Conservation (phyloP, 2,113 vertebrate species). For the Onychorhynchus coronatus region DNA sequence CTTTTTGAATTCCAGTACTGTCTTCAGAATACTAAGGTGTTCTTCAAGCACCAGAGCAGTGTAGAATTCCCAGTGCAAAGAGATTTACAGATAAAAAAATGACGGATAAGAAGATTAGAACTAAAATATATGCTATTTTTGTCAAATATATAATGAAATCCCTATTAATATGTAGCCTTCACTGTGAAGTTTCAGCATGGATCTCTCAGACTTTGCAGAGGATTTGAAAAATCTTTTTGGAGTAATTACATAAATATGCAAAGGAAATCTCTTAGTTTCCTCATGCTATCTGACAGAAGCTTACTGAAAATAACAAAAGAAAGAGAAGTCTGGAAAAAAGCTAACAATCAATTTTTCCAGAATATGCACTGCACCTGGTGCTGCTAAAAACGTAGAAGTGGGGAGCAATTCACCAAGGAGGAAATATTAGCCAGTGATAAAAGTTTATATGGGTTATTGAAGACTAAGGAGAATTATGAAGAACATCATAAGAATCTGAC, state of each 20-base stretch:
- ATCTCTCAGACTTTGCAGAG: slow-evolving; percentile 22
- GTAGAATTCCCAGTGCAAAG: not conserved
- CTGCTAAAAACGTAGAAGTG: not conserved
- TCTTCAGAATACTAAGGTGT: not conserved
- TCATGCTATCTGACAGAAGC: not conserved
- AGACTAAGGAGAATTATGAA: not conserved
- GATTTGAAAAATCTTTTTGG: slow-evolving; percentile 42
- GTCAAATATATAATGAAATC: slow-evolving; percentile 15
- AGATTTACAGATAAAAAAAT: slow-evolving; percentile 27
- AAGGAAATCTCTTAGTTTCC: not conserved
- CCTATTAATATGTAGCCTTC: not conserved
- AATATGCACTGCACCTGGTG: not conserved
- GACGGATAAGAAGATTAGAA: slow-evolving; percentile 22
- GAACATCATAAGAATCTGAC: not conserved
- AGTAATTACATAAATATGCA: slow-evolving; percentile 49
- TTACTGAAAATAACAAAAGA: slow-evolving; percentile 17
- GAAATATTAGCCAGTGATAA: not conserved
- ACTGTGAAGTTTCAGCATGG: not conserved
- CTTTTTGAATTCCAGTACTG: not conserved
- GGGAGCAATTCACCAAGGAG: not conserved
- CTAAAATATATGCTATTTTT: slow-evolving; percentile 29
- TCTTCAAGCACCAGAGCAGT: not conserved
- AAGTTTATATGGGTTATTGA: not conserved
- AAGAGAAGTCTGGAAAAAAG: not conserved
- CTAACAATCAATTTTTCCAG: not conserved